Evolutionary conservation across 1,140 invertebrate genomes (phyloP).

Genomic region (Doryteuthis pealeii): DNA sequence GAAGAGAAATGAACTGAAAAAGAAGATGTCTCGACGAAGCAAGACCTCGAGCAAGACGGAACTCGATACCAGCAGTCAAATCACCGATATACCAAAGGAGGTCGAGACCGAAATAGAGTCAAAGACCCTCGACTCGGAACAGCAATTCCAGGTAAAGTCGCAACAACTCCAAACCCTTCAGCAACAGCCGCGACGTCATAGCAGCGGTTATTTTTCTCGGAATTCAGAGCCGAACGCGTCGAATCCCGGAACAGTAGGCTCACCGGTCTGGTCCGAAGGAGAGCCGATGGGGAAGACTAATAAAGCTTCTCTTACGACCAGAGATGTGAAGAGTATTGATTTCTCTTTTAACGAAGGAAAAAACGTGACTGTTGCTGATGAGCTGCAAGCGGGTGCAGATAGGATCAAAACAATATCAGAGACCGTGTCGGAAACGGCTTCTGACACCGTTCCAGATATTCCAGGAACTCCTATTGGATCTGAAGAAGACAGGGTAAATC

Average conservation of each 20-base stretch:
- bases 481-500: conserved; percentile 22
- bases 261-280: conserved; percentile 21
- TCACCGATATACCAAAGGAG: conserved; percentile 25
- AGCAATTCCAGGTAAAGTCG: conserved; percentile 24
- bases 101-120: conserved; percentile 24
- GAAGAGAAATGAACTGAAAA: conserved; percentile 47
- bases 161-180: background rate
- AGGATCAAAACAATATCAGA: conserved; percentile 20
- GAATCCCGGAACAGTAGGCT: conserved; percentile 18
- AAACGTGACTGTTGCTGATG: background rate
- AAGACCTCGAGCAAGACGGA: conserved; percentile 31
- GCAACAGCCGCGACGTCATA: conserved; percentile 8
- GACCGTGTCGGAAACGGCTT: conserved; percentile 13
- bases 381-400: no score
- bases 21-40: conserved; percentile 46
- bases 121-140: conserved; percentile 28
- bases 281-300: conserved; percentile 27
- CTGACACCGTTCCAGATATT: conserved; percentile 4
- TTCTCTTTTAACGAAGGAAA: conserved; percentile 16
- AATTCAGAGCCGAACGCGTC: background rate
- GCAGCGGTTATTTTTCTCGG: conserved; percentile 11
- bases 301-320: conserved; percentile 4
- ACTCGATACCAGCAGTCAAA: conserved; percentile 23
- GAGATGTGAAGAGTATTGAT: conserved; percentile 12
- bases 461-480: conserved; percentile 25